Conservation (phyloP, 2,113 vertebrate genomes). For the Gymnorhina tibicen region DNA sequence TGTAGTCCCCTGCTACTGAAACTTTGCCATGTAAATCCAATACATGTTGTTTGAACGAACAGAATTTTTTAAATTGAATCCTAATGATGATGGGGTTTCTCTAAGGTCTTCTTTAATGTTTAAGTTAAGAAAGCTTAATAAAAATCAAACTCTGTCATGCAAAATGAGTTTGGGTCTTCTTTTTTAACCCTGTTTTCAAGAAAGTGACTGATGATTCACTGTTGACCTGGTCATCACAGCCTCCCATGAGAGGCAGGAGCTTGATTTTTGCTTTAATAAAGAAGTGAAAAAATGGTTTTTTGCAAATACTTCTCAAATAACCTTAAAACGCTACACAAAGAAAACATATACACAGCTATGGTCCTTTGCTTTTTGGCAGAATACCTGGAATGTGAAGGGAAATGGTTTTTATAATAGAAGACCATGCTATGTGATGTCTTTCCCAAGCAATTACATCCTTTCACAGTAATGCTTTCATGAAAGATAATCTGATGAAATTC, state of each 20-base stretch:
- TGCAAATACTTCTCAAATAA: not conserved
- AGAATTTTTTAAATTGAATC: not conserved
- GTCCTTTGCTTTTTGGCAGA: not conserved
- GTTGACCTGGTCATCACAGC: not conserved
- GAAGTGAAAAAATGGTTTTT: fast-evolving
- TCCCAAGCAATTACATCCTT: not conserved
- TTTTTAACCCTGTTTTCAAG: not conserved
- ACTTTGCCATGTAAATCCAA: not conserved
- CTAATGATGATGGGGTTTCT: not conserved
- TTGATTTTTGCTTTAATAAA: not conserved
- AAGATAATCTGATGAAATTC: constrained; percentile 29
- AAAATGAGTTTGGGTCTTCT: not conserved
- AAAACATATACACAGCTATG: not conserved
- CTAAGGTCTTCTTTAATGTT: not conserved
- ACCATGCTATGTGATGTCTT: not conserved
- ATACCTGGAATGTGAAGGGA: not conserved
- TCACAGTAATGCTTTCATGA: not conserved
- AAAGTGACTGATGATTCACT: not conserved
- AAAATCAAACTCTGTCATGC: not conserved
- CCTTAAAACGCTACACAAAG: not conserved
- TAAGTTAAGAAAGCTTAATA: not conserved
- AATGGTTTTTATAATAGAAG: not conserved
- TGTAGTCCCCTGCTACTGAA: not conserved
- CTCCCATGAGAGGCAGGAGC: not conserved
- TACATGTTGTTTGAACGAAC: not conserved